Evolutionary conservation across 1,140 invertebrate species (phyloP).

Genomic region (Matsumurasca onukii): DNA sequence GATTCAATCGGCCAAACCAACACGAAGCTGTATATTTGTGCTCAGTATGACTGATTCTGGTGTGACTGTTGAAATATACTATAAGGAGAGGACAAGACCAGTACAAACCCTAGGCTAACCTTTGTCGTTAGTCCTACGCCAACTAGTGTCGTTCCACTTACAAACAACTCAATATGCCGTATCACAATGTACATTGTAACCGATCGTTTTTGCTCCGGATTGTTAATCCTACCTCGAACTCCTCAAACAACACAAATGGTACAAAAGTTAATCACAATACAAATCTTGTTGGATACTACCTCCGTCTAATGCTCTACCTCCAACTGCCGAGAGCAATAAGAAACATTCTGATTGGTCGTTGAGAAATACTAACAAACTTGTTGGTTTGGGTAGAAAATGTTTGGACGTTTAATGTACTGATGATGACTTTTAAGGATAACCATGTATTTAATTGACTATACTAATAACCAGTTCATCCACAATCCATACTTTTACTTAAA

Average conservation of each 20-base stretch:
- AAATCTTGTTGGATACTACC: constrained; percentile 14
- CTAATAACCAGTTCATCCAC: too few species aligned
- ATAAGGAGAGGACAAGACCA: constrained; percentile 29
- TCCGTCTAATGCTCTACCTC: constrained; percentile 14
- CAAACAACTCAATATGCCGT: too few species aligned
- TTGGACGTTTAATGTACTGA: too few species aligned
- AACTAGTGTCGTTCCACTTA: neutral
- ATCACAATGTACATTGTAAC: constrained; percentile 8
- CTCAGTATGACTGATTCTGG: constrained; percentile 1
- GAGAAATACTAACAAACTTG: too few species aligned
- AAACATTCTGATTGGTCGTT: neutral
- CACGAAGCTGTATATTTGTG: constrained; percentile 8
- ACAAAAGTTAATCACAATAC: constrained; percentile 26
- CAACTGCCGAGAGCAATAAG: constrained; percentile 14
- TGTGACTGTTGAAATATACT: constrained; percentile 1
- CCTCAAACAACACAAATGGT: constrained; percentile 30
- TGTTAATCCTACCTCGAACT: constrained; percentile 26
- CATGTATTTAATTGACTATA: too few species aligned
- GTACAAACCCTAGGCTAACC: constrained; percentile 22
- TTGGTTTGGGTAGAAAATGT: too few species aligned
- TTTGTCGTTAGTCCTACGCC: neutral
- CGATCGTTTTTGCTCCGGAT: constrained; percentile 11
- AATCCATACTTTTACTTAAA: too few species aligned
- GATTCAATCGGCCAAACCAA: too few species aligned
- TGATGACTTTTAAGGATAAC: too few species aligned